Percentiles rank a stretch among this genome's conserved stretches.
Conservation (phyloP, 2,888 invertebrate species). For the Tigriopus californicus region DNA sequence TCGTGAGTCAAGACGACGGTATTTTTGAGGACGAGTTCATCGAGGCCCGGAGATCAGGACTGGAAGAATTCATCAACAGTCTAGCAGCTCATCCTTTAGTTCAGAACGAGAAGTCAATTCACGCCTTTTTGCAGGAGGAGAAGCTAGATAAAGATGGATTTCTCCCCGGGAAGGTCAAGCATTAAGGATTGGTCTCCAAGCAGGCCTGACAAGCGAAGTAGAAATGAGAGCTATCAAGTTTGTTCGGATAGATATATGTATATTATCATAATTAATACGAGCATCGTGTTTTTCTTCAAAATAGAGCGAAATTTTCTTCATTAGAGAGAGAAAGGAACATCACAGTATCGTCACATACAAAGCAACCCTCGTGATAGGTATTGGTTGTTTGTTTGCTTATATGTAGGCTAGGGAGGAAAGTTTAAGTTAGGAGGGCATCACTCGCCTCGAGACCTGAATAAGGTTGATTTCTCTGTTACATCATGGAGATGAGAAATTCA, state of each 20-base stretch:
- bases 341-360: too few relatives aligned
- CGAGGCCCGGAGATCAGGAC: slow-evolving; percentile 85
- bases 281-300: neutral
- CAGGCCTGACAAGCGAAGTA: too few relatives aligned
- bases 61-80: slow-evolving; percentile 93
- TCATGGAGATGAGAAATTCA: too few relatives aligned
- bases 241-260: neutral
- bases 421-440: too few relatives aligned
- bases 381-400: too few relatives aligned
- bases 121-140: slow-evolving; percentile 95
- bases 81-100: slow-evolving; percentile 96
- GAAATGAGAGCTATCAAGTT: neutral
- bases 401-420: too few relatives aligned
- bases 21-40: slow-evolving; percentile 98
- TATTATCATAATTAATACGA: neutral
- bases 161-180: slow-evolving; percentile 81
- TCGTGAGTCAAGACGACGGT: slow-evolving; percentile 60
- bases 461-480: too few relatives aligned
- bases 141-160: slow-evolving; percentile 89
- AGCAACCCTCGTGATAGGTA: too few relatives aligned
- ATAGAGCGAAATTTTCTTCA: neutral
- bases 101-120: slow-evolving; percentile 94
- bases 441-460: too few relatives aligned
- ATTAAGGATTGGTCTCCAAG: too few relatives aligned
- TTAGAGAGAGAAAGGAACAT: too few relatives aligned